Base-by-base conservation (phyloP, 2,888 invertebrate genomes). In the Cheilosia impressa region DNA sequence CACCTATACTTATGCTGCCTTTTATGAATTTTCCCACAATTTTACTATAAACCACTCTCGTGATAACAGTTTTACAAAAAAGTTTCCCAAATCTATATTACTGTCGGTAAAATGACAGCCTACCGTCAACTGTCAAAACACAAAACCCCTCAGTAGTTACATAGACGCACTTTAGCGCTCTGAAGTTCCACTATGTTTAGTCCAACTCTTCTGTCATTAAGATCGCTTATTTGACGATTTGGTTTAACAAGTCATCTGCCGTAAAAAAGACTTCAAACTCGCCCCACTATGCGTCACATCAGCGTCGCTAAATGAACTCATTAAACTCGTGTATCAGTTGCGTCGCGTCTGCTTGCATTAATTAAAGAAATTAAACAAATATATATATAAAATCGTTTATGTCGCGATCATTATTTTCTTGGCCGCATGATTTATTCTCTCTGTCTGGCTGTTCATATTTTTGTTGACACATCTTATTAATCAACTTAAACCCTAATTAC, bases 381-480 rank as follows among this genome's bases (percentile, higher is more conserved):
- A 45, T 6, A 17, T 17, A 45, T n/a, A 45, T 45, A n/a, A n/a
- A 45, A 45, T 45, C 34, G 50, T 38, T 34, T 22, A 19, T 34
- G 38, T 22, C 38, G 38, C 38, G 17, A 22, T 66, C 41, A 53
- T 66, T 53, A 66, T 47, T 52, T 53, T 45, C 43, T 65, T 38
- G 65, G 50, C 22, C 9, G 38, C 10, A n/a, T 31, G n/a, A 55
- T 17, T 55, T 55, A 13, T 45, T 41, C 19, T 50, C 2, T 31
- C 19, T 24, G 52, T 52, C 52, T 5, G 24, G 24, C 15, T 50
- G 15, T 15, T 57, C n/a, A 38, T 43, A 13, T 65, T 52, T 65
- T 4, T 22, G 13, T 50, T 71, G 58, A 58, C 69, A 50, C 57
- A 22, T 50, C 50, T 71, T 71, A 58, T 60, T 71, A 38, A 71